Evolutionary conservation across 2,888 invertebrate genomes (phyloP).

Genomic region (Zelleria hepariella): DNA sequence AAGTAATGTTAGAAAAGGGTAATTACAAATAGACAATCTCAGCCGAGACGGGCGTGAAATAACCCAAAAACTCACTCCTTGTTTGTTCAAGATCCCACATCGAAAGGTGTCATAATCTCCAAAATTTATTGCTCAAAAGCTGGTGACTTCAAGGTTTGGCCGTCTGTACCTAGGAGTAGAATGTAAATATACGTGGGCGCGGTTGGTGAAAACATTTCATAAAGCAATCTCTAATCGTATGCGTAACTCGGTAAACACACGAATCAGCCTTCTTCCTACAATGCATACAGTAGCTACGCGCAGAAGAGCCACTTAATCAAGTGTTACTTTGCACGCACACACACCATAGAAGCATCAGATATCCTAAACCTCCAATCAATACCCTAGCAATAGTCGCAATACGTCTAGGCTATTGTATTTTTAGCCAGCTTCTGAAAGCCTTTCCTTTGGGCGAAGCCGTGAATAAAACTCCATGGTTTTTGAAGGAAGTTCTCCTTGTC

Average conservation of each 20-base stretch:
- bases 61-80: not conserved
- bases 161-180: too few relatives aligned
- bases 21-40: not conserved
- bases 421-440: too few relatives aligned
- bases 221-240: constrained; percentile 50
- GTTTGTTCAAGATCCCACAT: not conserved
- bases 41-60: not conserved
- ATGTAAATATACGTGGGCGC: constrained; percentile 27
- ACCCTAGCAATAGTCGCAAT: too few relatives aligned
- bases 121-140: not conserved
- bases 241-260: constrained; percentile 36
- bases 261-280: not conserved
- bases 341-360: too few relatives aligned
- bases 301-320: constrained; percentile 33
- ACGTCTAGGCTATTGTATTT: too few relatives aligned
- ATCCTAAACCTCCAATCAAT: too few relatives aligned
- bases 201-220: constrained; percentile 43
- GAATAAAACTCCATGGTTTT: too few relatives aligned
- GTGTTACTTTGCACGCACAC: too few relatives aligned
- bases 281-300: constrained; percentile 12
- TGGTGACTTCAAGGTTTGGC: too few relatives aligned
- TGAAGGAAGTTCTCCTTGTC: too few relatives aligned
- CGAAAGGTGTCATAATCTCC: not conserved
- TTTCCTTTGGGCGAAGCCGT: too few relatives aligned
- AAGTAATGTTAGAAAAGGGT: not conserved